Base-by-base conservation (phyloP, 2,888 invertebrate genomes). In the Galeopsomyia nigrocyanea region DNA sequence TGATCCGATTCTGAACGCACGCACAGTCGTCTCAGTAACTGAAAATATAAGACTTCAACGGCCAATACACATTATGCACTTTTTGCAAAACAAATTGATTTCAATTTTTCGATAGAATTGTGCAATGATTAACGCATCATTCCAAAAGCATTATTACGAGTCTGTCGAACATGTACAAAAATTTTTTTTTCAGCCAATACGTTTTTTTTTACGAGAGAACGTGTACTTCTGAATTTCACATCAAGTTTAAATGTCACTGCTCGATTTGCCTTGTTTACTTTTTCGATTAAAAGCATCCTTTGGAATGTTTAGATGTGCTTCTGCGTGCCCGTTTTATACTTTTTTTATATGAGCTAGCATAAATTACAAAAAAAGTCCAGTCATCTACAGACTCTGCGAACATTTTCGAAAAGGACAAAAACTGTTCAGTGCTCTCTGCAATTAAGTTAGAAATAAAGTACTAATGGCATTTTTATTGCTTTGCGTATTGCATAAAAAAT, bases 361-460 rank as follows among this genome's bases (percentile, higher is more conserved):
- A 78, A 76, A 53, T 71, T 64, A 78, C 80, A 80, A 81, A 82
- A 81, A 82, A 82, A 81, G 75, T 79, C 80, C 79, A 81, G 78
- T 81, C 81, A 82, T 81, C 82, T 81, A 80, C 78, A 80, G 75
- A 60, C 77, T 77, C 78, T 77, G 80, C 77, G 76, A 77, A 80
- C 77, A 63, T 77, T 82, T 81, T 80, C 78, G 78, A 82, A 80
- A 76, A 78, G 80, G 79, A 14, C 47, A 14, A 16, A 21, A 56
- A 13, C 3, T 9, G 39, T 39, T 13, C 10, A 39, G 39, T 1
- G 39, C 39, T 39, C 39, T 39, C 39, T 39, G 39, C 39, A 39
- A 39, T 5, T 39, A 39, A 5, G 7, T 39, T 39, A 1, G 7
- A 39, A 10, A 39, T 39, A 39, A 13, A 39, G 5, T 39, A 39